A percentile compares a stretch with the other conserved stretches of the same genome.
Evolutionary conservation across 2,113 vertebrate genomes (phyloP).

Genomic region (Hemicordylus capensis): DNA sequence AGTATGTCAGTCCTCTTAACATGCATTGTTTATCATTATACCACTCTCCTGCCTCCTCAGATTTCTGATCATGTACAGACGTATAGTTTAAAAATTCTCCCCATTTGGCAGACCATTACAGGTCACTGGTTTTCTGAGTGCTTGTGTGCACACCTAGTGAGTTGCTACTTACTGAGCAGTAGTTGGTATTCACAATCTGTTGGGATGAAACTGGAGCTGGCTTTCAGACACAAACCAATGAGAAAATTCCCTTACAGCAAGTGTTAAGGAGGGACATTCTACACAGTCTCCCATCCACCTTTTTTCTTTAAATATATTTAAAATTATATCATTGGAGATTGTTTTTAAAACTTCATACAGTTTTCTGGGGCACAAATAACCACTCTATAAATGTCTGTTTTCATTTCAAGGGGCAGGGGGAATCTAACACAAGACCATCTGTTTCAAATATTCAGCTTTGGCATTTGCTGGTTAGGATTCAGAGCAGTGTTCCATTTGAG

Average conservation of each 20-base stretch:
- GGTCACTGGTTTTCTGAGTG: not conserved
- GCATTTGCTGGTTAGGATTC: not conserved
- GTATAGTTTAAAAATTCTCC: not conserved
- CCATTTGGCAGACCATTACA: not conserved
- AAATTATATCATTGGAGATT: not conserved
- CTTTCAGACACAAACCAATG: not conserved
- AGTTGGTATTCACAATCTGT: not conserved
- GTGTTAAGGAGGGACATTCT: not conserved
- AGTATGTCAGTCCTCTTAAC: not conserved
- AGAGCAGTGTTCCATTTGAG: too few relatives aligned
- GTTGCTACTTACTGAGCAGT: not conserved
- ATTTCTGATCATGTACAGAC: not conserved
- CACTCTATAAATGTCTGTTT: not conserved
- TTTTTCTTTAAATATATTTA: not conserved
- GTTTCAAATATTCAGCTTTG: not conserved
- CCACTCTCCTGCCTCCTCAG: not conserved
- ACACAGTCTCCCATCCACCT: not conserved
- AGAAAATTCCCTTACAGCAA: not conserved
- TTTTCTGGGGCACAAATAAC: not conserved
- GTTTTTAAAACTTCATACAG: not conserved
- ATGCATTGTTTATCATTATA: not conserved
- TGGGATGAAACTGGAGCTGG: not conserved
- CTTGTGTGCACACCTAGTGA: too few relatives aligned
- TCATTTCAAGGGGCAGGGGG: not conserved
- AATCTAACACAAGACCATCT: not conserved